Conservation (phyloP, 2,888 invertebrate genomes). For the Thymelicus lineola region DNA sequence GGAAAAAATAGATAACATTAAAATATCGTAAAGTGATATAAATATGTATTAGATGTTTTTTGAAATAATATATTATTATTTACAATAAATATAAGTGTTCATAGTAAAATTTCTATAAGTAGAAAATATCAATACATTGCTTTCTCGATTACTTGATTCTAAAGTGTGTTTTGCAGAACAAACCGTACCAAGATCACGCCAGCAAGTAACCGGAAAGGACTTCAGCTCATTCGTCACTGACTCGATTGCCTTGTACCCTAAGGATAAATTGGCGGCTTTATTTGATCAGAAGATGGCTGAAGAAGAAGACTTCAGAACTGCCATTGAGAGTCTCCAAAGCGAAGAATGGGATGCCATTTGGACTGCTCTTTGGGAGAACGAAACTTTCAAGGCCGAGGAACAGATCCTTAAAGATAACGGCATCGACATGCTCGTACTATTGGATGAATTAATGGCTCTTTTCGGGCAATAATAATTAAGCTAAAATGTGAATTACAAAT, state of each 20-base stretch:
- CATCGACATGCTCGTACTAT: slow-evolving; percentile 53
- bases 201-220: slow-evolving; percentile 54
- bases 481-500: no score
- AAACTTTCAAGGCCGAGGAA: slow-evolving; percentile 61
- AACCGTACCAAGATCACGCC: slow-evolving; percentile 44
- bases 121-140: no score
- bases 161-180: slow-evolving; percentile 12
- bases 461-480: slow-evolving; percentile 62
- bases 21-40: no score
- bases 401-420: slow-evolving; percentile 59
- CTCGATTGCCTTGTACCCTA: slow-evolving; percentile 57
- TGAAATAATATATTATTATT: no score
- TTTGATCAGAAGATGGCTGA: slow-evolving; percentile 65
- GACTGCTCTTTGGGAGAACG: slow-evolving; percentile 60
- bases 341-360: slow-evolving; percentile 63
- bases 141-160: no score
- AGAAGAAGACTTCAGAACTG: slow-evolving; percentile 62
- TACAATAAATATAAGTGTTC: no score
- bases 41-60: no score
- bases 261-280: slow-evolving; percentile 61
- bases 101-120: no score
- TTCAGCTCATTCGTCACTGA: slow-evolving; percentile 60
- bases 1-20: no score
- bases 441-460: slow-evolving; percentile 59
- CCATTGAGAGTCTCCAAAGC: slow-evolving; percentile 64